Evolutionary conservation across 2,797 vertebrate species (phyloP).

Genomic region (Lacerta viridis): DNA sequence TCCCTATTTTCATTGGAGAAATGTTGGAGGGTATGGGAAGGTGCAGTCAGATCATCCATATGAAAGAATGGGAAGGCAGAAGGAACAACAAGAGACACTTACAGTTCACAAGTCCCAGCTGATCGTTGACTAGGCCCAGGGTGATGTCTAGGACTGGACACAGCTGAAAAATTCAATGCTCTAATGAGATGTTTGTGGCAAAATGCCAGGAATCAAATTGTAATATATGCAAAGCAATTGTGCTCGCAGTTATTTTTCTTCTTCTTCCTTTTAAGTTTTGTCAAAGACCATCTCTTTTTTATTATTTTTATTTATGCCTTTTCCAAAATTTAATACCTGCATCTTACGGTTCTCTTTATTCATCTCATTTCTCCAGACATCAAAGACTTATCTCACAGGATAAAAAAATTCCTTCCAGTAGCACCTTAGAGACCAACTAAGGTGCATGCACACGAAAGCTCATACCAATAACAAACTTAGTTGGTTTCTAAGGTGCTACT

Average conservation of each 20-base stretch:
- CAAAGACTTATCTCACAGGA: background rate
- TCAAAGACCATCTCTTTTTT: background rate
- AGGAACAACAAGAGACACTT: background rate
- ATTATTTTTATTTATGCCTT: background rate
- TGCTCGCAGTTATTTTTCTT: no score
- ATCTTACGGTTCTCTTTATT: background rate
- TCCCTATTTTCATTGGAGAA: no score
- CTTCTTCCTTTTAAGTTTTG: background rate
- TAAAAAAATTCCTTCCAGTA: no score
- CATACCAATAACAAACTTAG: no score
- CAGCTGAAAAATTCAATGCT: slow-evolving; percentile 59
- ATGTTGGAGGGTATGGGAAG: fast-evolving
- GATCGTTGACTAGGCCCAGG: slow-evolving; percentile 71
- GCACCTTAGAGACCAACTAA: no score
- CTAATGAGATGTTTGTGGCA: fast-evolving
- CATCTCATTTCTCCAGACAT: background rate
- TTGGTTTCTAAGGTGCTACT: no score
- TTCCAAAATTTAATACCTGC: no score
- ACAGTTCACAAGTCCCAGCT: slow-evolving; percentile 75
- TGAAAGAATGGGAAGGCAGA: fast-evolving
- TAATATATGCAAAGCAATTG: fast-evolving
- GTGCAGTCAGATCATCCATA: background rate
- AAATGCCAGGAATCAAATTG: fast-evolving
- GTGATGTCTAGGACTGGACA: slow-evolving; percentile 62
- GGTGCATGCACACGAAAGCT: no score